Evolutionary conservation across 2,797 vertebrate genomes (phyloP).

Genomic region (Melanotaenia nigrans): DNA sequence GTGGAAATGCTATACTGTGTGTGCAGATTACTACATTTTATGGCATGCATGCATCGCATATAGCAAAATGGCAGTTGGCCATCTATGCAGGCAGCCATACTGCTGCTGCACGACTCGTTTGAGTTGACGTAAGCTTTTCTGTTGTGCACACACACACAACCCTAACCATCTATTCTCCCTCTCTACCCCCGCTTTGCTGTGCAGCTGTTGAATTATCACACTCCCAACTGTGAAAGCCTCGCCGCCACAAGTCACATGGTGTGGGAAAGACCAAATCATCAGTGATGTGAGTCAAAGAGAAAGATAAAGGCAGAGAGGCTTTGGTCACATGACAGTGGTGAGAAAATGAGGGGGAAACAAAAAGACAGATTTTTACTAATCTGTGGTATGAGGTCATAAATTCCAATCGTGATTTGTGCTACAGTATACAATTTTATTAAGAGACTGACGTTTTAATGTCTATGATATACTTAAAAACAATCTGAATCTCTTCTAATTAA

Average conservation of each 20-base stretch:
- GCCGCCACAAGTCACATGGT: conserved; percentile 60
- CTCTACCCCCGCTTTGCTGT: conserved; percentile 46
- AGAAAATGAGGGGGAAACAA: conserved; percentile 14
- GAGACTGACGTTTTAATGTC: neutral
- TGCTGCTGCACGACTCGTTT: conserved; percentile 67
- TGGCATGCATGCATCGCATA: neutral
- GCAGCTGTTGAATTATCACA: conserved; percentile 77
- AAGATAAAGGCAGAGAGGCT: conserved; percentile 8
- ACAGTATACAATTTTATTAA: neutral
- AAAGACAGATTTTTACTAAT: neutral
- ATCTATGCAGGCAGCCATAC: conserved; percentile 50
- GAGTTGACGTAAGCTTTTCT: conserved; percentile 74
- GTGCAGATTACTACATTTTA: neutral
- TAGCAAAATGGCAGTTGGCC: conserved; percentile 61
- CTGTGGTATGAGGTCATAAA: conserved; percentile 3
- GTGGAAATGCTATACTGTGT: neutral
- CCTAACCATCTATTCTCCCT: conserved; percentile 2
- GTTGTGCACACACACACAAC: conserved; percentile 24
- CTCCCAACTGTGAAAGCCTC: conserved; percentile 57
- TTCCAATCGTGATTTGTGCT: neutral
- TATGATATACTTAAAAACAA: neutral
- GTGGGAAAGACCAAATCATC: conserved; percentile 32
- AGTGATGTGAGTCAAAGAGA: conserved; percentile 22
- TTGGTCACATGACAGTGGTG: conserved; percentile 2
- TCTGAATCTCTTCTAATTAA: neutral